Percentiles rank a stretch among this genome's conserved stretches.
phyloP scores from a whole-genome alignment of 2,888 invertebrate genomes.

The Seira ritae region DNA sequence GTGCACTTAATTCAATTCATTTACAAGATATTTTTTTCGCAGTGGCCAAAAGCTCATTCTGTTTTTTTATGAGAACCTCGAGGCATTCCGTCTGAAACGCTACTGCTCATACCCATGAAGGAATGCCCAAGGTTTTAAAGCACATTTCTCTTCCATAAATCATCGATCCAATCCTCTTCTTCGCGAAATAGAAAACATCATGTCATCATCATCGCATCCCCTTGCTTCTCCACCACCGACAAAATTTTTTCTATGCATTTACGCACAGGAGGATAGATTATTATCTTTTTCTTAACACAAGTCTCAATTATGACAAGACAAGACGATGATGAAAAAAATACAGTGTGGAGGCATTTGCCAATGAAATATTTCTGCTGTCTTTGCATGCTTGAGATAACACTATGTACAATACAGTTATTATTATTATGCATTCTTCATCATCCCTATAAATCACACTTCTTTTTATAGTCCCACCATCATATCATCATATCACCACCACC shows the following conservation, averaged over 20 bases:
- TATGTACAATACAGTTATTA: no score
- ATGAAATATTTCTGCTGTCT: slow-evolving; percentile 39
- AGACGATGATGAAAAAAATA: slow-evolving; percentile 16
- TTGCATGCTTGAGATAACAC: no score
- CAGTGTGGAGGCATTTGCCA: slow-evolving; percentile 23
- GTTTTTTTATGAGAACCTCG: slow-evolving; percentile 37
- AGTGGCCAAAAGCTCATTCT: no score
- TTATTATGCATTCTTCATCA: not conserved
- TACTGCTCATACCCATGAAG: slow-evolving; percentile 42
- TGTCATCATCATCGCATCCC: not conserved
- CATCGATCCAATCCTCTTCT: slow-evolving; percentile 44
- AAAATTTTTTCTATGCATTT: not conserved
- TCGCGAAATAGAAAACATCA: not conserved
- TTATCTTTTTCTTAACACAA: slow-evolving; percentile 35
- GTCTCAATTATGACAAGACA: slow-evolving; percentile 46
- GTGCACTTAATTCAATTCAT: not conserved
- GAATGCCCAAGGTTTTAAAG: slow-evolving; percentile 50
- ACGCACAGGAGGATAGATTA: no score
- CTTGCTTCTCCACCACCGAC: not conserved
- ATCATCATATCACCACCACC: no score
- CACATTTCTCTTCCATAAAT: slow-evolving; percentile 53
- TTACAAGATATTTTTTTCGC: no score
- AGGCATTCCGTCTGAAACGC: slow-evolving; percentile 41
- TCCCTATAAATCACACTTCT: not conserved
- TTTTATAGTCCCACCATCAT: not conserved